Conservation (phyloP, 2,888 invertebrate genomes). For the Ochropacha duplaris region DNA sequence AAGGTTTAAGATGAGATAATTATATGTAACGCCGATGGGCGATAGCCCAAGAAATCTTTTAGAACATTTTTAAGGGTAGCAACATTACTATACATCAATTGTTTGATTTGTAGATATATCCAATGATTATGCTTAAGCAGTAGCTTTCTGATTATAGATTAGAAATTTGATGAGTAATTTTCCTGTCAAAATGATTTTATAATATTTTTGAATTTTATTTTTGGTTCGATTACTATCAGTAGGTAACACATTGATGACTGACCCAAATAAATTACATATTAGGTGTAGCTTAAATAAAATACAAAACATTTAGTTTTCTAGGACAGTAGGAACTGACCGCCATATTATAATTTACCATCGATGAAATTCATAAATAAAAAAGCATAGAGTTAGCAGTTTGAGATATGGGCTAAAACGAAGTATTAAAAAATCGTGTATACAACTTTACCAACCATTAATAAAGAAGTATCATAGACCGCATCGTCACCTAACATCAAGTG, state of each 20-base stretch:
- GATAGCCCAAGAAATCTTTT: constrained; percentile 48
- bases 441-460: too few relatives aligned
- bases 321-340: too few relatives aligned
- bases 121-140: constrained; percentile 70
- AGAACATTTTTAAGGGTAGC: constrained; percentile 45
- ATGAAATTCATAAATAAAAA: too few relatives aligned
- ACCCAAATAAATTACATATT: constrained; percentile 7
- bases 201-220: background rate
- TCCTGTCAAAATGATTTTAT: constrained; percentile 48
- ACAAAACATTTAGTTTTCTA: too few relatives aligned
- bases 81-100: constrained; percentile 36
- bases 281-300: too few relatives aligned
- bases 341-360: too few relatives aligned
- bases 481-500: too few relatives aligned
- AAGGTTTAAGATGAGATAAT: constrained; percentile 82
- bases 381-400: too few relatives aligned
- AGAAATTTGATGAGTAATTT: constrained; percentile 55
- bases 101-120: constrained; percentile 60
- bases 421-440: too few relatives aligned
- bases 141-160: constrained; percentile 53
- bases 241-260: constrained; percentile 3
- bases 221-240: background rate
- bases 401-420: too few relatives aligned
- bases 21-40: constrained; percentile 65
- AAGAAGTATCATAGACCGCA: too few relatives aligned